These are phyloP conservation scores for Bombus superbus DNA, from an alignment of 1,140 invertebrate genomes.

Conservation along the genomic window DNA sequence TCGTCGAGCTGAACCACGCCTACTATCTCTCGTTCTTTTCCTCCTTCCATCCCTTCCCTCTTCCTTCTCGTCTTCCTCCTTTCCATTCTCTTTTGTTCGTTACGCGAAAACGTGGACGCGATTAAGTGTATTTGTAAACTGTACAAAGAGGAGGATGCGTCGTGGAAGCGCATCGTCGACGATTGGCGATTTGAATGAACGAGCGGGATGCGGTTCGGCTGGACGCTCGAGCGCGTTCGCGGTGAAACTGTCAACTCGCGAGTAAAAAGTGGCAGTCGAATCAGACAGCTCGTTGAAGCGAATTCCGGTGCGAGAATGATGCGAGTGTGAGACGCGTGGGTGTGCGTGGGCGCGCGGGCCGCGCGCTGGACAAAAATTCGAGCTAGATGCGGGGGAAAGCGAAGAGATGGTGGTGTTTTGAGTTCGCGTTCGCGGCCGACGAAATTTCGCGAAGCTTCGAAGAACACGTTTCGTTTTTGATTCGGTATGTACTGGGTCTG, in stretches of 20 bases:
- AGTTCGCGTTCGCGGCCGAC: not conserved
- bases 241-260: constrained; percentile 14
- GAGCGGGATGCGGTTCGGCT: not conserved
- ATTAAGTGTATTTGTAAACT: not conserved
- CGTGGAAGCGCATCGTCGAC: too few species aligned
- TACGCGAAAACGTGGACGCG: too few species aligned
- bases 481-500: not conserved
- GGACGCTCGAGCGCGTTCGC: not conserved
- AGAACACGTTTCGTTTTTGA: constrained; percentile 6
- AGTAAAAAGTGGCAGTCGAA: constrained; percentile 42
- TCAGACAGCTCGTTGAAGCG: constrained; percentile 18
- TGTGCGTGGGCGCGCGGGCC: too few species aligned
- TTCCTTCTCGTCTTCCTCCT: too few species aligned
- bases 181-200: too few species aligned
- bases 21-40: not conserved
- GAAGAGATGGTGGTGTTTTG: not conserved
- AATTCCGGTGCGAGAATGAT: constrained; percentile 1
- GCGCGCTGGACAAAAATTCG: not conserved
- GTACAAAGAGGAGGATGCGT: not conserved
- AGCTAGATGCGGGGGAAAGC: not conserved
- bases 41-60: not conserved
- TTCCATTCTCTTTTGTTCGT: not conserved
- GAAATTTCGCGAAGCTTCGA: not conserved
- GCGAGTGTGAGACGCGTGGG: not conserved
- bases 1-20: not conserved